Base-by-base conservation (phyloP, 2,797 vertebrate genomes). In the Hirundo rustica region DNA sequence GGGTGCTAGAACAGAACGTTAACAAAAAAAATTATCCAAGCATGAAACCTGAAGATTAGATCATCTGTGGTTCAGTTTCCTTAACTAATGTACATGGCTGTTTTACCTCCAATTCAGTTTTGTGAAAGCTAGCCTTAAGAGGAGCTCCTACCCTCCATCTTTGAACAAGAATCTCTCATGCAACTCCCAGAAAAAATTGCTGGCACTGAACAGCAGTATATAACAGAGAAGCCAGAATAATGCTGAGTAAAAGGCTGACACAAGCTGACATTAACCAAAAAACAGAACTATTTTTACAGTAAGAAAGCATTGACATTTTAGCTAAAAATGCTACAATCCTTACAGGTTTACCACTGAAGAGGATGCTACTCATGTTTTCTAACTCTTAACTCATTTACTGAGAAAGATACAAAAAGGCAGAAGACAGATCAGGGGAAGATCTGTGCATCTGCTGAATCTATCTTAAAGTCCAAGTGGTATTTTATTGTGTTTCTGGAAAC, bases 1-100 rank as follows among this genome's bases (percentile, higher is more conserved):
- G 99, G 99, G 96, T 99, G 99, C 99, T 99, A 93, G 54, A 96
- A 97, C n/a, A 80, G 83, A 45, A 89, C 0, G 4, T 61, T 34
- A 45, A 71, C 29, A 86, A 92, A 80, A 38, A 74, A 55, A 64
- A 67, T 91, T 68, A 94, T 9, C 3, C 10, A 42, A 74, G 38
- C 29, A 40, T 27, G 93, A 78, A 78, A 66, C 17, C 0, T 19
- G 22, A 85, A 65, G 11, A 65, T 66, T 25, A 83, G 6, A 30
- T 85, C 20, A 78, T 12, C 45, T n/a, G 13, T 45, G 10, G 79
- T 55, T 82, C 62, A 42, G 34, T 42, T 67, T 80, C 40, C 26
- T 91, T 67, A 57, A 44, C 21, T 44, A 30, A 73, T 26, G n/a
- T 21, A 82, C 6, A 18, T 4, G 7, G 27, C 21, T 67, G 11